A percentile compares a stretch with the other conserved stretches of the same genome.
phyloP scores from a whole-genome alignment of 2,113 vertebrate genomes.

The Engraulis encrasicolus region DNA sequence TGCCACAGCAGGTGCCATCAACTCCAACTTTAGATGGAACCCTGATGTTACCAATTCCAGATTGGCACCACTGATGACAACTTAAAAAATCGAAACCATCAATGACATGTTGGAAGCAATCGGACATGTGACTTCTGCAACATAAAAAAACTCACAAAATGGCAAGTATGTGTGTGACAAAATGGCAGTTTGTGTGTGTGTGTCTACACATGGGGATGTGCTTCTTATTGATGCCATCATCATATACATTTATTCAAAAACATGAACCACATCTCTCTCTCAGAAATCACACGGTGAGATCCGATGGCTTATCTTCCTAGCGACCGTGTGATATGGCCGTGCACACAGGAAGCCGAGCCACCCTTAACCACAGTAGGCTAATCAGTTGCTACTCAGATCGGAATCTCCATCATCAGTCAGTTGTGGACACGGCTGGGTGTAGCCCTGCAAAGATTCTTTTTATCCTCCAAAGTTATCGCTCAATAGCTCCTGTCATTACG shows the following conservation, averaged over 20 bases:
- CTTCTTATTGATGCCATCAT: neutral
- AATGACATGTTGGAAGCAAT: too few relatives aligned
- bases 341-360: neutral
- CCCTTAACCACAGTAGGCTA: neutral
- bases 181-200: too few relatives aligned
- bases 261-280: neutral
- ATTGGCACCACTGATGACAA: too few relatives aligned
- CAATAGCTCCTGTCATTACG: neutral
- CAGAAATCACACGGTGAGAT: neutral
- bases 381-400: neutral
- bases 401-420: neutral
- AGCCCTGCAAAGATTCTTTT: neutral
- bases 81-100: too few relatives aligned
- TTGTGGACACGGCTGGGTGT: neutral
- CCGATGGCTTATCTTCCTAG: neutral
- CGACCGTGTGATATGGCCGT: neutral
- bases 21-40: too few relatives aligned
- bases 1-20: too few relatives aligned
- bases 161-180: too few relatives aligned
- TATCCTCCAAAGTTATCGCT: neutral
- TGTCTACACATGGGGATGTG: neutral
- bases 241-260: neutral
- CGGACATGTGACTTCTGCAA: too few relatives aligned
- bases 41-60: too few relatives aligned
- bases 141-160: too few relatives aligned